phyloP scores from a whole-genome alignment of 1,140 invertebrate species.

The Pseudomyrmex gracilis region DNA sequence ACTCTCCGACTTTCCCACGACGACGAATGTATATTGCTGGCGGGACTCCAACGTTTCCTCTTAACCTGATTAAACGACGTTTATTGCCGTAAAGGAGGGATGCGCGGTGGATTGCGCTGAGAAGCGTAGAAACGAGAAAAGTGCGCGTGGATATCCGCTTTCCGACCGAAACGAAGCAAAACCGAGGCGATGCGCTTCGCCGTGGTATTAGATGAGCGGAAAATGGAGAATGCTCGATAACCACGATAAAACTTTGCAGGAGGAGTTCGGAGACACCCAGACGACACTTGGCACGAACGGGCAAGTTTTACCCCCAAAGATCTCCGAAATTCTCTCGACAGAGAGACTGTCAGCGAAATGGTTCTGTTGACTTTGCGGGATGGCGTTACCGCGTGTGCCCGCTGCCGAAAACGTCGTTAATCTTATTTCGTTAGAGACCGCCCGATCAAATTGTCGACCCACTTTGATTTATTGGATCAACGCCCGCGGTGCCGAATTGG shows the following conservation, averaged over 20 bases:
- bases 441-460: slow-evolving; percentile 53
- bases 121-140: neutral
- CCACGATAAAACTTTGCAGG: slow-evolving; percentile 49
- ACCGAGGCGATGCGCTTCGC: neutral
- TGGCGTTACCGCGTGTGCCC: slow-evolving; percentile 25
- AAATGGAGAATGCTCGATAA: slow-evolving; percentile 48
- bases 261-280: slow-evolving; percentile 25
- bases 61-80: slow-evolving; percentile 76
- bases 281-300: slow-evolving; percentile 41
- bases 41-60: slow-evolving; percentile 62
- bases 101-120: slow-evolving; percentile 6
- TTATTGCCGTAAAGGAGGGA: slow-evolving; percentile 62
- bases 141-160: slow-evolving; percentile 31
- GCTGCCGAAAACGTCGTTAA: slow-evolving; percentile 59
- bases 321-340: slow-evolving; percentile 34
- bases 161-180: slow-evolving; percentile 12
- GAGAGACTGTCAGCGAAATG: slow-evolving; percentile 59
- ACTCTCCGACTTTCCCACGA: slow-evolving; percentile 30
- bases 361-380: slow-evolving; percentile 61
- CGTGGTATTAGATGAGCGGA: slow-evolving; percentile 14
- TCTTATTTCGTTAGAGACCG: slow-evolving; percentile 63
- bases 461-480: slow-evolving; percentile 65
- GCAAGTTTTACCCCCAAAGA: slow-evolving; percentile 25
- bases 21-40: slow-evolving; percentile 40
- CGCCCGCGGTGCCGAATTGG: slow-evolving; percentile 32